Evolutionary conservation across 2,797 vertebrate genomes (phyloP).

Genomic region (Artibeus lituratus): DNA sequence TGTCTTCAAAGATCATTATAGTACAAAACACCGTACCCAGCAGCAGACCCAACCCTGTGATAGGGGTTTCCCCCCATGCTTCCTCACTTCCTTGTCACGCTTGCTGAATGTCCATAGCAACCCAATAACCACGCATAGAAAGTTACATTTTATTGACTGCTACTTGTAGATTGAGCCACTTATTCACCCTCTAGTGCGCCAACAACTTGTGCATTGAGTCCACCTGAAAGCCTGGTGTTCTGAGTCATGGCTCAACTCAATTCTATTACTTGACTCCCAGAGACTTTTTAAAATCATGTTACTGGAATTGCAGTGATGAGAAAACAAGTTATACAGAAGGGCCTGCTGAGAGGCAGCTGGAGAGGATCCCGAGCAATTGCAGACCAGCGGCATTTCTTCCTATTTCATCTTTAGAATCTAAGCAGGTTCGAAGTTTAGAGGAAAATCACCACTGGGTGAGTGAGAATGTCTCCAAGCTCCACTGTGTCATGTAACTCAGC

Average conservation of each 20-base stretch:
- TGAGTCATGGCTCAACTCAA: conserved; percentile 33
- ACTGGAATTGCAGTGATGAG: conserved; percentile 23
- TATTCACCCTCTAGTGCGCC: background rate
- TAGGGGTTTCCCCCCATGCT: too few species aligned
- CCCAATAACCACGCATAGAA: background rate
- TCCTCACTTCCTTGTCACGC: background rate
- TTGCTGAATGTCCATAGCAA: background rate
- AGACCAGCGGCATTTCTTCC: conserved; percentile 38
- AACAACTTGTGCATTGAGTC: background rate
- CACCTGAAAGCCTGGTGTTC: background rate
- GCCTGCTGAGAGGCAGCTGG: conserved; percentile 64
- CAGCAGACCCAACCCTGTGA: background rate
- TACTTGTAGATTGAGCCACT: background rate
- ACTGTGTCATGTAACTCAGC: background rate
- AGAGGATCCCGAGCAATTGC: conserved; percentile 59
- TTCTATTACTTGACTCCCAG: conserved; percentile 59
- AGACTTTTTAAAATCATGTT: conserved; percentile 63
- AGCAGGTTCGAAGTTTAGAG: conserved; percentile 2
- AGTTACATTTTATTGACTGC: background rate
- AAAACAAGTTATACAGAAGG: conserved; percentile 63
- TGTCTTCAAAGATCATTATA: background rate
- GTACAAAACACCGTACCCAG: background rate
- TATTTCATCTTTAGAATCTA: conserved; percentile 51
- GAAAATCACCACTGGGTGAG: background rate
- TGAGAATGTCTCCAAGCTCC: background rate